A percentile compares a stretch with the other conserved stretches of the same genome.
phyloP scores from a whole-genome alignment of 2,888 invertebrate genomes.

The Melanotus villosus region DNA sequence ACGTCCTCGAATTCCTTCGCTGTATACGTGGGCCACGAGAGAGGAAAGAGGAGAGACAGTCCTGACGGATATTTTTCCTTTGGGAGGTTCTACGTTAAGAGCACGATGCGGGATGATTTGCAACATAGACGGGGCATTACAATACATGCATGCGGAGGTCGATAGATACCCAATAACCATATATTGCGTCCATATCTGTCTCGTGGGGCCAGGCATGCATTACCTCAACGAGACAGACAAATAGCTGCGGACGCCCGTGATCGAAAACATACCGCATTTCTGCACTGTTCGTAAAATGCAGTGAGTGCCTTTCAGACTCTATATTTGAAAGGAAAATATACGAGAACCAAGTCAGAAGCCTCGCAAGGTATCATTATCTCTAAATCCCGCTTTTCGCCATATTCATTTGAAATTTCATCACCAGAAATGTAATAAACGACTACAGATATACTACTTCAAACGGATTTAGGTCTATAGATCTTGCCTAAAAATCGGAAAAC shows the following conservation, averaged over 20 bases:
- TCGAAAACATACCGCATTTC: constrained; percentile 48
- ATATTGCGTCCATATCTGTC: constrained; percentile 66
- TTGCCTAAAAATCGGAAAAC: not conserved
- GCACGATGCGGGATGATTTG: constrained; percentile 61
- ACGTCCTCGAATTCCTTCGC: constrained; percentile 19
- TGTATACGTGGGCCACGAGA: constrained; percentile 4
- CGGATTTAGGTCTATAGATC: not conserved
- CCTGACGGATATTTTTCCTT: constrained; percentile 36
- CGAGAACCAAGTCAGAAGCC: constrained; percentile 6
- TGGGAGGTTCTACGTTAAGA: constrained; percentile 41
- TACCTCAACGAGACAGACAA: constrained; percentile 63
- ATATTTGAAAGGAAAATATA: constrained; percentile 25
- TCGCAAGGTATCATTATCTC: constrained; percentile 21
- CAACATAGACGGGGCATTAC: constrained; percentile 59
- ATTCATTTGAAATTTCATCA: constrained; percentile 16
- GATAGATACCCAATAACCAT: constrained; percentile 67
- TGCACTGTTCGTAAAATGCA: constrained; percentile 44
- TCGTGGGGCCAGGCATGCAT: constrained; percentile 62
- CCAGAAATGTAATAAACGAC: constrained; percentile 14
- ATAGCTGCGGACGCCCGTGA: constrained; percentile 57
- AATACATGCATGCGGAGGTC: constrained; percentile 61
- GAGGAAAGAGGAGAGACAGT: constrained; percentile 24
- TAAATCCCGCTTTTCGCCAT: not conserved
- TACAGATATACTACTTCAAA: not conserved
- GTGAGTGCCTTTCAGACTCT: constrained; percentile 42